phyloP scores from a whole-genome alignment of 2,888 invertebrate genomes.

The Cyclophora albipunctata region DNA sequence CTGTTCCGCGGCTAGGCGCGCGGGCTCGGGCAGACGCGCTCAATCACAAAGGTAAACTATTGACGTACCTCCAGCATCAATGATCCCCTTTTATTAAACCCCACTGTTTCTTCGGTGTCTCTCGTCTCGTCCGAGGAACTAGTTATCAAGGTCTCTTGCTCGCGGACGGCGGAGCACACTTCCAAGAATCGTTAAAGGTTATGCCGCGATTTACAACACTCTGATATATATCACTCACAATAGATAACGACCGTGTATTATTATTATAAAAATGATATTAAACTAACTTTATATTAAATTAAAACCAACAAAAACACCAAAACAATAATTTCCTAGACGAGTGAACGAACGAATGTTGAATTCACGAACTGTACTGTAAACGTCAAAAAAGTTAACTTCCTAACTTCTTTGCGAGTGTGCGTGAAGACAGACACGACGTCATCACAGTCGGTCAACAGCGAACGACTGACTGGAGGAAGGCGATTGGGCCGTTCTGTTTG shows the following conservation, averaged over 20 bases:
- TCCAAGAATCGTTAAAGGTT: conserved; percentile 67
- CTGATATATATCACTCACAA: conserved; percentile 4
- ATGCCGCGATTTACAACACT: conserved; percentile 42
- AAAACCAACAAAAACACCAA: conserved; percentile 2
- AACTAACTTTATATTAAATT: conserved; percentile 10
- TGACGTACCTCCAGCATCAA: conserved; percentile 75
- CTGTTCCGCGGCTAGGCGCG: conserved; percentile 42
- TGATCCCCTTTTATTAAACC: conserved; percentile 60
- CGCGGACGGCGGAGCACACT: conserved; percentile 45
- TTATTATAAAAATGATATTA: no score
- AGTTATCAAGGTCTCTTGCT: conserved; percentile 72
- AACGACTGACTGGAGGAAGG: neutral
- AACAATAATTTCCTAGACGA: conserved; percentile 18
- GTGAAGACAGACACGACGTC: neutral
- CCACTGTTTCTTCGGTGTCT: conserved; percentile 64
- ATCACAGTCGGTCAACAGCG: neutral
- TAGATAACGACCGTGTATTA: no score
- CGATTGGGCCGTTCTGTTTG: no score
- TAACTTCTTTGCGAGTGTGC: neutral
- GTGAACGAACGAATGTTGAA: neutral
- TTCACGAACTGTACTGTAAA: neutral
- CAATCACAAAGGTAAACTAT: conserved; percentile 54
- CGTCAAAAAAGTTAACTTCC: conserved; percentile 13
- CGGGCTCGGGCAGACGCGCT: conserved; percentile 34
- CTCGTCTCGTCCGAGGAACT: conserved; percentile 70